These are phyloP conservation scores for Serranochromis macrocephalus DNA, from an alignment of 2,113 vertebrate species.

Conservation along the genomic window DNA sequence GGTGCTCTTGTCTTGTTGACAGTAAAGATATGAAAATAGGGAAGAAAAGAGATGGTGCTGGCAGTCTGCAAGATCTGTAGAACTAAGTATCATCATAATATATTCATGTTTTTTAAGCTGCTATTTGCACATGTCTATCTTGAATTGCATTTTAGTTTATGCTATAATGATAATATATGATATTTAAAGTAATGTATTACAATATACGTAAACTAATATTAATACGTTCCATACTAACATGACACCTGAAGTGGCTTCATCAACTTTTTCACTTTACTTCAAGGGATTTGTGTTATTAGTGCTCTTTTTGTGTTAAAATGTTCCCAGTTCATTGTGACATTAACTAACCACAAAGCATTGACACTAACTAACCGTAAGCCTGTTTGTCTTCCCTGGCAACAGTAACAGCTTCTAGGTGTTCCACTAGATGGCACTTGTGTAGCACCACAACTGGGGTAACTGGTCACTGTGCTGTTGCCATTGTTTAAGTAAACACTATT, in stretches of 20 bases:
- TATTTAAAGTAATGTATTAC: not conserved
- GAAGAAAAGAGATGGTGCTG: not conserved
- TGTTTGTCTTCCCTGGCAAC: not conserved
- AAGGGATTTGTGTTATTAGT: not conserved
- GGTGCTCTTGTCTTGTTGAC: constrained; percentile 21
- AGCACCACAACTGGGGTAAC: not conserved
- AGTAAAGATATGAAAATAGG: not conserved
- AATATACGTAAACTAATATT: not conserved
- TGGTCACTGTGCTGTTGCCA: not conserved
- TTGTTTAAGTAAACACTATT: constrained; percentile 25
- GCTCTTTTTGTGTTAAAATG: not conserved
- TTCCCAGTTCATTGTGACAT: not conserved
- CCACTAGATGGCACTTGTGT: constrained; percentile 70
- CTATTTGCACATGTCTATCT: not conserved
- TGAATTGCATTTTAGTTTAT: not conserved
- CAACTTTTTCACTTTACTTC: not conserved
- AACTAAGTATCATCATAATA: not conserved
- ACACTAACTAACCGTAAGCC: not conserved
- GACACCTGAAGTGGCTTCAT: not conserved
- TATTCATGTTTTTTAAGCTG: not conserved
- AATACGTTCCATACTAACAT: not conserved
- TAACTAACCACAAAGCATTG: not conserved
- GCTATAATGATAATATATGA: not conserved
- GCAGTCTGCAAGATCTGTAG: not conserved
- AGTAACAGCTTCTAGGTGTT: not conserved